Conservation (phyloP, 2,888 invertebrate species). For the Stenurella melanura region DNA sequence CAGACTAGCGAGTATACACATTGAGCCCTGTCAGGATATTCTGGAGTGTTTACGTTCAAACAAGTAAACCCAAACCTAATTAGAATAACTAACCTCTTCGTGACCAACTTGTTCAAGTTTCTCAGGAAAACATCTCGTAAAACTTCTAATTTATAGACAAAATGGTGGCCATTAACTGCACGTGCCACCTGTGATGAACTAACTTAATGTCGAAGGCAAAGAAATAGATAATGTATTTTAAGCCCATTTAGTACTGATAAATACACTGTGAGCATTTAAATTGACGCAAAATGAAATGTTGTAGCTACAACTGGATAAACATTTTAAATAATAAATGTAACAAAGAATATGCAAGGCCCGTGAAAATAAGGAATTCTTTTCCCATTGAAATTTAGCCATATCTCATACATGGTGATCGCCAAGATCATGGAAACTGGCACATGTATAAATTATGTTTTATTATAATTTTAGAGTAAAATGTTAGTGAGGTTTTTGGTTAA, state of each 20-base stretch:
- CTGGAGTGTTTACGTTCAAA: constrained; percentile 26
- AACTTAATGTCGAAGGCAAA: not conserved
- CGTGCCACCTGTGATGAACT: constrained; percentile 1
- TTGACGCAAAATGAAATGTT: no score
- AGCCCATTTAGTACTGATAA: not conserved
- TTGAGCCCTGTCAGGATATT: constrained; percentile 10
- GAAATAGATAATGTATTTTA: not conserved
- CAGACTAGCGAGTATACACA: constrained; percentile 6
- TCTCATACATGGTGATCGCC: no score
- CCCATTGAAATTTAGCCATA: no score
- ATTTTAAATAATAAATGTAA: no score
- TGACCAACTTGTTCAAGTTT: constrained; percentile 28
- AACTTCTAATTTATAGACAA: constrained; percentile 25
- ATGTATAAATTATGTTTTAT: no score
- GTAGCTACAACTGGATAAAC: no score
- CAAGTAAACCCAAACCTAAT: constrained; percentile 36
- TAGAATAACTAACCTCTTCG: constrained; percentile 37
- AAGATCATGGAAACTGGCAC: no score
- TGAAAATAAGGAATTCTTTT: no score
- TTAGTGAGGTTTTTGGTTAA: no score
- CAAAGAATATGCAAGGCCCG: no score
- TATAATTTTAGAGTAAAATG: no score
- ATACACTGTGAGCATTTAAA: not conserved
- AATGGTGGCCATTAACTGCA: constrained; percentile 5
- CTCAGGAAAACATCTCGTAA: constrained; percentile 22